phyloP scores from a whole-genome alignment of 1,140 invertebrate species.

The Vanessa tameamea region DNA sequence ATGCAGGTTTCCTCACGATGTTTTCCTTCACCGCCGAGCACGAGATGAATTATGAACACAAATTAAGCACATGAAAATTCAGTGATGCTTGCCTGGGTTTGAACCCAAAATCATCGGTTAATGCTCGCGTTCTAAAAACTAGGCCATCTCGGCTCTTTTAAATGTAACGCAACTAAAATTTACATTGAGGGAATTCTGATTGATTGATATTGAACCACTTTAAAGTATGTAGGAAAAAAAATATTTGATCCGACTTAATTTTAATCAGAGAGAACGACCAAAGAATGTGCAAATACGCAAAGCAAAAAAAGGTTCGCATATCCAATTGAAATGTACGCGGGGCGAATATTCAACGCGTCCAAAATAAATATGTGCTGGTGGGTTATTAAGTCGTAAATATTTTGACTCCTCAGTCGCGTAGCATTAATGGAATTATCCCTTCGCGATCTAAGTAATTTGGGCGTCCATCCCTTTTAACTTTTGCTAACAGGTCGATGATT shows the following conservation, averaged over 20 bases:
- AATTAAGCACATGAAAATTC: too few species aligned
- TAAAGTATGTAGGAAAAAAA: background rate
- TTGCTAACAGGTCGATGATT: conserved; percentile 13
- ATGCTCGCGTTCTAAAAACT: too few species aligned
- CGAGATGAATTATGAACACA: too few species aligned
- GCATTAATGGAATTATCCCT: conserved; percentile 59
- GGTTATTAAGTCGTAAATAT: conserved; percentile 64
- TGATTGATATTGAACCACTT: too few species aligned
- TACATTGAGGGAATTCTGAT: too few species aligned
- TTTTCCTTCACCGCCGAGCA: too few species aligned
- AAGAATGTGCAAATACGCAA: conserved; percentile 1
- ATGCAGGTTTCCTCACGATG: too few species aligned
- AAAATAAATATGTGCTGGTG: conserved; percentile 44
- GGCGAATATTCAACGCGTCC: conserved; percentile 39
- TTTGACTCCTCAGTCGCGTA: conserved; percentile 32
- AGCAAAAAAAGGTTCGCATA: conserved; percentile 23
- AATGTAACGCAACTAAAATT: too few species aligned
- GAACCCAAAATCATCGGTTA: too few species aligned
- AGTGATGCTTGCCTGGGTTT: too few species aligned
- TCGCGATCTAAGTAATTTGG: conserved; percentile 59
- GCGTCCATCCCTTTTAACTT: conserved; percentile 13
- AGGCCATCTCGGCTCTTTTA: too few species aligned
- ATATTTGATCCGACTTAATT: conserved; percentile 13
- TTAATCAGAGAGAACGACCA: conserved; percentile 7
- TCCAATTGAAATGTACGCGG: conserved; percentile 43